Percentiles rank a stretch among this genome's conserved stretches.
Conservation (phyloP, 2,888 invertebrate genomes). For the Priocnemis perturbator region DNA sequence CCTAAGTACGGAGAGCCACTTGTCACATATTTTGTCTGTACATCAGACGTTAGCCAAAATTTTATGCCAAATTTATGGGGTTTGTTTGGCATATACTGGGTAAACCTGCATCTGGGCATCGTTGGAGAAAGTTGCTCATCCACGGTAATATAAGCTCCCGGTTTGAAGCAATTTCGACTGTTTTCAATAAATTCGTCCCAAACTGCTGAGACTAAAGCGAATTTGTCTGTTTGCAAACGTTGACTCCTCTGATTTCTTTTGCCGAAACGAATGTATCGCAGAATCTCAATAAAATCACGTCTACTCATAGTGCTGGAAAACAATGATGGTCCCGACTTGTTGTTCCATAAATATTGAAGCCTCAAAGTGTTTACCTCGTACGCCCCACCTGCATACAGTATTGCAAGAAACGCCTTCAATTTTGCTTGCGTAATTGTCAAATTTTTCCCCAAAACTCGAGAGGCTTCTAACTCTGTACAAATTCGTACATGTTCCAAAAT, state of each 20-base stretch:
- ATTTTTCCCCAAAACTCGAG: constrained; percentile 20
- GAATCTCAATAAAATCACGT: constrained; percentile 34
- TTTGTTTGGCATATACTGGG: constrained; percentile 35
- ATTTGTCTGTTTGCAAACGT: constrained; percentile 28
- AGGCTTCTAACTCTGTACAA: constrained; percentile 26
- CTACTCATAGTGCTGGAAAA: constrained; percentile 40
- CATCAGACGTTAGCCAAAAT: constrained; percentile 60
- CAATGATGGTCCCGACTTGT: constrained; percentile 48
- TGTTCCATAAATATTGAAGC: constrained; percentile 42
- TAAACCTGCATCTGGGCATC: constrained; percentile 61
- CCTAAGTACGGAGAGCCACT: constrained; percentile 57
- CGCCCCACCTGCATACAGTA: constrained; percentile 24
- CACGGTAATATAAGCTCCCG: constrained; percentile 46
- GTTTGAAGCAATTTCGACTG: constrained; percentile 45
- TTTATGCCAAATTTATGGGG: constrained; percentile 48
- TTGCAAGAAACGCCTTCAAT: constrained; percentile 22
- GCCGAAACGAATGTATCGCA: constrained; percentile 28
- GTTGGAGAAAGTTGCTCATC: constrained; percentile 61
- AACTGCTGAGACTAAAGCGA: constrained; percentile 33
- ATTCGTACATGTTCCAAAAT: constrained; percentile 26
- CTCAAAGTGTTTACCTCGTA: constrained; percentile 24
- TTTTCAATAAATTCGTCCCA: constrained; percentile 30
- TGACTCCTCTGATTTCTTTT: constrained; percentile 17
- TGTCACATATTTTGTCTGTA: constrained; percentile 50
- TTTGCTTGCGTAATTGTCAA: constrained; percentile 17